Conservation (phyloP, 2,797 vertebrate genomes). For the Pogoniulus pusillus region DNA sequence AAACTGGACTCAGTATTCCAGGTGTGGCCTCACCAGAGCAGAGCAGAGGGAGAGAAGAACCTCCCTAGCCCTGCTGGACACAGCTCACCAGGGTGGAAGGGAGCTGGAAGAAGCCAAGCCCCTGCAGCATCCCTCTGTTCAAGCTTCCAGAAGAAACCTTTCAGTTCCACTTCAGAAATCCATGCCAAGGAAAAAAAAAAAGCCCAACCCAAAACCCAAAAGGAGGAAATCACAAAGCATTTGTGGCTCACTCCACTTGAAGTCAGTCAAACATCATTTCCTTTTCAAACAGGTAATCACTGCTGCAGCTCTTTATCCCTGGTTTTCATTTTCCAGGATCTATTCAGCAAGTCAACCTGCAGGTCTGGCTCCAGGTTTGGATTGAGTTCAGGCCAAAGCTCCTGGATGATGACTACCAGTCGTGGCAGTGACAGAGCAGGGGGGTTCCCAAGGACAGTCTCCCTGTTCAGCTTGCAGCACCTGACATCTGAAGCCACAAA, state of each 20-base stretch:
- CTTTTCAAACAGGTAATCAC: neutral
- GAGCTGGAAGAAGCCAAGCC: neutral
- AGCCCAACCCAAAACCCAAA: neutral
- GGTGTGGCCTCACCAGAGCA: too few relatives aligned
- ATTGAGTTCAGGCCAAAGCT: slow-evolving; percentile 16
- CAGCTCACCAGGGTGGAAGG: neutral
- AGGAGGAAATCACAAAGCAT: neutral
- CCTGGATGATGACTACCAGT: neutral
- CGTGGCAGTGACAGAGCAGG: slow-evolving; percentile 2
- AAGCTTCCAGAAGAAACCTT: neutral
- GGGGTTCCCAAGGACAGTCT: neutral
- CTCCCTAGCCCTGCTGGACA: too few relatives aligned
- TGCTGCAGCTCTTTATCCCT: neutral
- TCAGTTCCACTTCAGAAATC: neutral
- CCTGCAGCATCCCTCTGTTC: rapidly evolving
- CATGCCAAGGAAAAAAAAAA: neutral
- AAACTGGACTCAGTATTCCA: too few relatives aligned
- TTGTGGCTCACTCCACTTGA: neutral
- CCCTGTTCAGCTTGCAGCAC: slow-evolving; percentile 13
- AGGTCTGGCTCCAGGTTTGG: neutral
- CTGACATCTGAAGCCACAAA: slow-evolving; percentile 9
- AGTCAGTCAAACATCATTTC: neutral
- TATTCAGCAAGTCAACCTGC: neutral
- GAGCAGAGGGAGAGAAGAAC: too few relatives aligned
- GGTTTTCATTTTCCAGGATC: neutral